Percentiles rank a stretch among this genome's conserved stretches.
phyloP scores from a whole-genome alignment of 2,888 invertebrate genomes.

The Cataglyphis livida region DNA sequence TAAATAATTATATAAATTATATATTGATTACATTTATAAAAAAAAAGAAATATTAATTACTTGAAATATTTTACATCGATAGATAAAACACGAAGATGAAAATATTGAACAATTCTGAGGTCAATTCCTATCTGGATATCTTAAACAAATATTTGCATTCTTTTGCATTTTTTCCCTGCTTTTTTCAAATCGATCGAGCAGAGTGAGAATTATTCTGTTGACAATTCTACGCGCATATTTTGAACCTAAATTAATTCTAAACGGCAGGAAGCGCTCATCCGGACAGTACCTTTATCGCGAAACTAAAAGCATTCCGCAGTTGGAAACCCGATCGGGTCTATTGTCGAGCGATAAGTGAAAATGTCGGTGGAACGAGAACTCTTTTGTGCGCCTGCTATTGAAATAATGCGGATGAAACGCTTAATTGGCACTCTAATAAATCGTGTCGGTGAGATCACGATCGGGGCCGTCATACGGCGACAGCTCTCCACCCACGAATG shows the following conservation, averaged over 20 bases:
- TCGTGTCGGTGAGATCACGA: slow-evolving; percentile 57
- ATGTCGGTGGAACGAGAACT: not conserved
- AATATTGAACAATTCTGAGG: not conserved
- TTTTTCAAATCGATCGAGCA: not conserved
- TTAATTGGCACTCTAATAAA: slow-evolving; percentile 39
- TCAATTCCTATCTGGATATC: not conserved
- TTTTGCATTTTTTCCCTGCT: not conserved
- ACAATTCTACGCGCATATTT: slow-evolving; percentile 39
- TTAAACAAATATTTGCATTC: not conserved
- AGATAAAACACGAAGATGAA: not conserved
- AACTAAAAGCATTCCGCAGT: slow-evolving; percentile 15
- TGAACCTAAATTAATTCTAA: slow-evolving; percentile 48
- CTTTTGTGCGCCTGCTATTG: not conserved
- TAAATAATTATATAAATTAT: not conserved
- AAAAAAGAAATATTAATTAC: not conserved
- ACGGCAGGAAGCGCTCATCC: slow-evolving; percentile 66
- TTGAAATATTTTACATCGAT: not conserved
- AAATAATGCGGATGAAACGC: not conserved
- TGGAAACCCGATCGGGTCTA: not conserved
- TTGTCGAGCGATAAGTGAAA: not conserved
- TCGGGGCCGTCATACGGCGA: slow-evolving; percentile 18
- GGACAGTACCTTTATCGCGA: slow-evolving; percentile 53
- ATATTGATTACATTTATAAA: not conserved
- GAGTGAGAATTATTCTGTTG: not conserved
- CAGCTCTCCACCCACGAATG: slow-evolving; percentile 24